Evolutionary conservation across 1,140 invertebrate genomes (phyloP), one percentile per base, ranked within the genome.

Genomic region (Adoxophyes honmai): DNA sequence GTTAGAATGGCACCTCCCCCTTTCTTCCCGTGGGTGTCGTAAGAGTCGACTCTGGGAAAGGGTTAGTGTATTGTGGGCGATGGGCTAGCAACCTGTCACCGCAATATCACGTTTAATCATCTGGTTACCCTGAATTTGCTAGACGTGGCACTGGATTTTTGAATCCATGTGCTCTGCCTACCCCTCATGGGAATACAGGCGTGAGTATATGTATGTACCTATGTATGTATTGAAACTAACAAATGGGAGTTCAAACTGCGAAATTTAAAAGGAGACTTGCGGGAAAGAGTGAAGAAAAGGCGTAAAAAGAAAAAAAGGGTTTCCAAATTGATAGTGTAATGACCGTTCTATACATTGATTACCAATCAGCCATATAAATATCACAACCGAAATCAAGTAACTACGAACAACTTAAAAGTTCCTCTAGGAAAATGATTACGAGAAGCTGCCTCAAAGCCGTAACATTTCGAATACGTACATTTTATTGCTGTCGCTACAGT

Each of bases 371-470:
- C 65, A 63, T 63, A 58, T 66, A 57, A 18, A 44, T 48, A 59
- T 70, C 70, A 73, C 68, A 73, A 73, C 66, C 65, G 57, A 73
- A 70, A 70, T 42, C 33, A 64, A 55, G 33, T 60, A 52, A 28
- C 42, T 48, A 48, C 34, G 35, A 60, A 59, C 56, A 68, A 71
- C 56, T n/a, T 59, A 68, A 68, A 61, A 48, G 34, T 52, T 39
- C 16, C n/a, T 48, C 42, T 48, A 48, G 42, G 15, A 44, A 56
- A 57, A 60, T 57, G 42, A 51, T 57, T 52, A 57, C 44, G 55
- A 60, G 52, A 66, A 64, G 61, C 61, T 57, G 53, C 54, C 54
- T 60, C 34, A 53, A 65, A 63, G 52, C 62, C 44, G 52, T 28
- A 28, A 28, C 61, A 58, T 60, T 53, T 21, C 48, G 51, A 52